Evolutionary conservation across 2,113 vertebrate genomes (phyloP).

Genomic region (Misgurnus anguillicaudatus): DNA sequence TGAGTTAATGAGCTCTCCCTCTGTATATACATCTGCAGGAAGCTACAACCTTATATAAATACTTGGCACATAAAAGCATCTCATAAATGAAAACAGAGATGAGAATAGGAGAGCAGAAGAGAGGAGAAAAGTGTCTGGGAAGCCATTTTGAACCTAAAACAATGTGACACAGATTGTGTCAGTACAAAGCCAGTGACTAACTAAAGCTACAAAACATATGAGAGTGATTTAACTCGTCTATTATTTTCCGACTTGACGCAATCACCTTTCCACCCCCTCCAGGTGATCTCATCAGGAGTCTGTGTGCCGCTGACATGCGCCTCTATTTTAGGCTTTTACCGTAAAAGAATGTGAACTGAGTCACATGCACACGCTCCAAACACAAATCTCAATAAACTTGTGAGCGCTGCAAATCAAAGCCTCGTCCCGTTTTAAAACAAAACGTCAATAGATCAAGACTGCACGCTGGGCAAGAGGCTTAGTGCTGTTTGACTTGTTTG

Average conservation of each 20-base stretch:
- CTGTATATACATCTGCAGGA: constrained; percentile 32
- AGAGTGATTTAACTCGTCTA: constrained; percentile 70
- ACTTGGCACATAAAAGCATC: constrained; percentile 58
- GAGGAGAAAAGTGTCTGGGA: not conserved
- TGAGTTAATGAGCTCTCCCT: constrained; percentile 59
- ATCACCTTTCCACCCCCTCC: constrained; percentile 50
- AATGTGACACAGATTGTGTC: constrained; percentile 30
- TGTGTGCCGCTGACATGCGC: constrained; percentile 42
- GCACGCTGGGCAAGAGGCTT: constrained; percentile 13
- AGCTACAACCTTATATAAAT: constrained; percentile 64
- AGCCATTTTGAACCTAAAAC: not conserved
- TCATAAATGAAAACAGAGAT: constrained; percentile 41
- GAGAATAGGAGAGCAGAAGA: constrained; percentile 22
- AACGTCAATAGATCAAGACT: constrained; percentile 31
- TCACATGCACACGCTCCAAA: constrained; percentile 36
- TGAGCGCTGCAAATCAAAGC: constrained; percentile 22
- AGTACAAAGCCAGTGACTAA: constrained; percentile 49
- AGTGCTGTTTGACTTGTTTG: constrained; percentile 12
- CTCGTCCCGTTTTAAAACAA: constrained; percentile 18
- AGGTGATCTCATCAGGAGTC: constrained; percentile 54
- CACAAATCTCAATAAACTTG: constrained; percentile 34
- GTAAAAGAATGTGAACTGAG: constrained; percentile 42
- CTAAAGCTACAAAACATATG: constrained; percentile 59
- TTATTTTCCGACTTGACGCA: constrained; percentile 71
- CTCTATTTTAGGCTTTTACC: constrained; percentile 47